A percentile compares a stretch with the other conserved stretches of the same genome.
phyloP scores from a whole-genome alignment of 2,113 vertebrate species.

The Aphelocoma coerulescens region DNA sequence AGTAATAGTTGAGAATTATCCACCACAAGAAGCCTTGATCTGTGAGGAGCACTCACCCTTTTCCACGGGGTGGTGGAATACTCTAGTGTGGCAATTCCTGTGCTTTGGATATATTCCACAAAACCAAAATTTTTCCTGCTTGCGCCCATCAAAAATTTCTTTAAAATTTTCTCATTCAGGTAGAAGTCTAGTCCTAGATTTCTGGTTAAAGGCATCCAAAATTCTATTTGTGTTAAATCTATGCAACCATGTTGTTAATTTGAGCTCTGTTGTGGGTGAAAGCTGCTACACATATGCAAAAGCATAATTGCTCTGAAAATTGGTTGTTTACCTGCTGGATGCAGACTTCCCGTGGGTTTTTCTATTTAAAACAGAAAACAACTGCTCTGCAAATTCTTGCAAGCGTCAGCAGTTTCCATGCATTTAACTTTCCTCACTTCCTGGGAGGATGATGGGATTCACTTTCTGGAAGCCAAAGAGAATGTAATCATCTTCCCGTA shows the following conservation, averaged over 20 bases:
- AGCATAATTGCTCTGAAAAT: background rate
- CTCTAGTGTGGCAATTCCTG: background rate
- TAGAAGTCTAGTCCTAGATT: background rate
- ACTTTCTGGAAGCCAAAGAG: background rate
- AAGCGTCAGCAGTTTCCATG: background rate
- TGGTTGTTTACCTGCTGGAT: background rate
- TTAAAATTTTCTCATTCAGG: background rate
- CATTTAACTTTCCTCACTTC: background rate
- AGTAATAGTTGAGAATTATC: background rate
- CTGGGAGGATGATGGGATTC: background rate
- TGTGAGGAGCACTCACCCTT: background rate
- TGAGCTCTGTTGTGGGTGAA: background rate
- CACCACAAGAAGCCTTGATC: background rate
- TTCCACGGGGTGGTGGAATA: fast-evolving
- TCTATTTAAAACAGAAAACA: background rate
- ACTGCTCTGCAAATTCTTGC: background rate
- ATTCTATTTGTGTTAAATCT: background rate
- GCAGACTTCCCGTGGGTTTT: background rate
- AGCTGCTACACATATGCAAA: background rate
- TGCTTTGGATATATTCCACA: background rate
- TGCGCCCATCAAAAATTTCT: background rate
- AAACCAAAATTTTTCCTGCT: background rate
- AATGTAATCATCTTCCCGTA: background rate
- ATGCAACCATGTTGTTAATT: background rate
- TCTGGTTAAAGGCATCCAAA: background rate